Percentiles rank a stretch among this genome's conserved stretches.
phyloP scores from a whole-genome alignment of 53 echinoderm and acorn worm species.

The Apostichopus leukothele region DNA sequence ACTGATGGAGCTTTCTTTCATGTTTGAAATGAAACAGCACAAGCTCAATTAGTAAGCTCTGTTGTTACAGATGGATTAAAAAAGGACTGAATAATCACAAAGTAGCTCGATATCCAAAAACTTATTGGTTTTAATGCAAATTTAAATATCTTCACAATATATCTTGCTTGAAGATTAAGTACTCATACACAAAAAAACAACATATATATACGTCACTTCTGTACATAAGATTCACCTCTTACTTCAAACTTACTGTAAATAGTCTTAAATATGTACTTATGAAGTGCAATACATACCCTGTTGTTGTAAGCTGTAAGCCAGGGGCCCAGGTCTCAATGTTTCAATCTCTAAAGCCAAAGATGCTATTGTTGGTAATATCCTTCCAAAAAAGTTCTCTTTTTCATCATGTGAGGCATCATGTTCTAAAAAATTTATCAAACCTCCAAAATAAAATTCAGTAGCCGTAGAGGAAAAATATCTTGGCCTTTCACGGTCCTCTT shows the following conservation, averaged over 20 bases:
- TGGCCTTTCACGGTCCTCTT: slow-evolving; percentile 33
- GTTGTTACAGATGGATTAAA: too few species aligned
- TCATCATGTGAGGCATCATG: slow-evolving; percentile 58
- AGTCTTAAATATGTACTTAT: not conserved
- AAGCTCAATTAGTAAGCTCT: too few species aligned
- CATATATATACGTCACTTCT: too few species aligned
- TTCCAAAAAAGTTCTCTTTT: slow-evolving; percentile 57
- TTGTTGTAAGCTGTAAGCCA: slow-evolving; percentile 66
- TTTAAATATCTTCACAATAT: too few species aligned
- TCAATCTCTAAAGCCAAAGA: slow-evolving; percentile 65
- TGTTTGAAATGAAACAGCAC: too few species aligned
- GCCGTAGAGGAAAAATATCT: slow-evolving; percentile 24
- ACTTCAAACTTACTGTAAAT: not conserved
- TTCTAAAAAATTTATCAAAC: slow-evolving; percentile 73
- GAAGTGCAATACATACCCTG: slow-evolving; percentile 54
- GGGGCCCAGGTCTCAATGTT: slow-evolving; percentile 50
- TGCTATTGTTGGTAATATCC: slow-evolving; percentile 63
- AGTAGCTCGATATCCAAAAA: too few species aligned
- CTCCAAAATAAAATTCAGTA: slow-evolving; percentile 46
- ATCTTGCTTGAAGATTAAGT: too few species aligned
- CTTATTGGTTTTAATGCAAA: too few species aligned
- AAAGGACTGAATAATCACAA: too few species aligned
- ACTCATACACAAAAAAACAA: too few species aligned
- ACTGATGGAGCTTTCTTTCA: too few species aligned
- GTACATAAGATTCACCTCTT: too few species aligned